These are phyloP conservation scores for Nematostella vectensis DNA, from an alignment of 92 coral and sea anemone genomes.

Conservation along the genomic window DNA sequence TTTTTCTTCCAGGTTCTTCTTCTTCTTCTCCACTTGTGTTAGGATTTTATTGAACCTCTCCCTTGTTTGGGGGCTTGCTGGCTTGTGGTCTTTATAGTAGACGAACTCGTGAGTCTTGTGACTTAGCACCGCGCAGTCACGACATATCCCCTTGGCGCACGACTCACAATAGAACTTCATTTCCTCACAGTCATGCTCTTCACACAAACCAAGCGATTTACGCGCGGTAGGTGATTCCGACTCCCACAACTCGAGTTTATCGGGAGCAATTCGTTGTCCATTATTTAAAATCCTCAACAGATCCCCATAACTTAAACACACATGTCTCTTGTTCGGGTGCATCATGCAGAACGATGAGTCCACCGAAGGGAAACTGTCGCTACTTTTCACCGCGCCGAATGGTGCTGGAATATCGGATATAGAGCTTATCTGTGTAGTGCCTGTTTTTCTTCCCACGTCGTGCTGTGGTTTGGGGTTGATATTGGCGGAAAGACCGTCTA, in stretches of 20 bases:
- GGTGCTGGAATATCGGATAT: too few relatives aligned
- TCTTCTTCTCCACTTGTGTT: conserved; percentile 4
- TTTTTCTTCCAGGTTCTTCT: conserved; percentile 8
- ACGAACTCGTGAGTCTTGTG: conserved; percentile 27
- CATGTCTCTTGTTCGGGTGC: not conserved
- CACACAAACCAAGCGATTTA: not conserved
- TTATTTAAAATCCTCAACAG: not conserved
- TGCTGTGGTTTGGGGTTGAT: too few relatives aligned
- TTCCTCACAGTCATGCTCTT: conserved; percentile 18
- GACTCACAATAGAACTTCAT: conserved; percentile 17
- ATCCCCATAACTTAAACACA: not conserved
- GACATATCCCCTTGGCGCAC: conserved; percentile 17
- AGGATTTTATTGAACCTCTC: conserved; percentile 4
- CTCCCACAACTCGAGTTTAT: too few relatives aligned
- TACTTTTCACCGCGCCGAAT: too few relatives aligned
- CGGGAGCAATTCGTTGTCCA: not conserved
- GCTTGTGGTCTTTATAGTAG: conserved; percentile 3
- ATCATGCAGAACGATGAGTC: too few relatives aligned
- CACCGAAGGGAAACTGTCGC: too few relatives aligned
- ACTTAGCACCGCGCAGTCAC: conserved; percentile 28
- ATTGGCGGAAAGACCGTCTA: too few relatives aligned
- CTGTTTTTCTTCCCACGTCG: too few relatives aligned
- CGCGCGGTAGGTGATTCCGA: not conserved
- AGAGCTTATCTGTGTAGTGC: too few relatives aligned
- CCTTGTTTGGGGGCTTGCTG: not conserved